Conservation (phyloP, 2,113 vertebrate genomes). For the Oenanthe oenanthe region DNA sequence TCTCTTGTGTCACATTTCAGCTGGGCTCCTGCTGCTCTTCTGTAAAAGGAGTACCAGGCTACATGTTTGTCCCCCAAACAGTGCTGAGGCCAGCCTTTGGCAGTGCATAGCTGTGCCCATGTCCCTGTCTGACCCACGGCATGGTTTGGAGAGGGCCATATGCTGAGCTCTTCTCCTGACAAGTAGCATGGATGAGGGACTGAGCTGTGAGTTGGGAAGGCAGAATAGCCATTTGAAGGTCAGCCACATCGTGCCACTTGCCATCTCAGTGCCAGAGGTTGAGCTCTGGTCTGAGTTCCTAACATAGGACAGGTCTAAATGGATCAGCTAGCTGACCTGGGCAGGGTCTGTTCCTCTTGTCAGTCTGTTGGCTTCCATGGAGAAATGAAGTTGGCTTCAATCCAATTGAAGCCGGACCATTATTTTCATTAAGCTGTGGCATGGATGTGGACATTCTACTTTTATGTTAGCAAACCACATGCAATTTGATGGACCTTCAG, state of each 20-base stretch:
- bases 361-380: not conserved
- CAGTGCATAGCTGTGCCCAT: not conserved
- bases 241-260: not conserved
- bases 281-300: not conserved
- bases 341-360: not conserved
- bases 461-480: not conserved
- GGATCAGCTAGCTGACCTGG: not conserved
- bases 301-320: not conserved
- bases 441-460: not conserved
- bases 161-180: not conserved
- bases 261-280: not conserved
- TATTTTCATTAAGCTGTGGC: not conserved
- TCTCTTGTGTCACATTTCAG: not conserved
- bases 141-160: not conserved
- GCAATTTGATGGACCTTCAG: not conserved
- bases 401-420: not conserved
- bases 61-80: too few relatives aligned
- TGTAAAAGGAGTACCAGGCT: not conserved
- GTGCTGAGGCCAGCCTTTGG: not conserved
- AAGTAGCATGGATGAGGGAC: not conserved
- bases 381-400: not conserved
- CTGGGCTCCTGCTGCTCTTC: not conserved
- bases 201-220: not conserved
- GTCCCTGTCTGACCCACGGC: not conserved
- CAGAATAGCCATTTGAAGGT: not conserved